Conservation (phyloP, 2,113 vertebrate genomes). For the Lophius piscatorius region DNA sequence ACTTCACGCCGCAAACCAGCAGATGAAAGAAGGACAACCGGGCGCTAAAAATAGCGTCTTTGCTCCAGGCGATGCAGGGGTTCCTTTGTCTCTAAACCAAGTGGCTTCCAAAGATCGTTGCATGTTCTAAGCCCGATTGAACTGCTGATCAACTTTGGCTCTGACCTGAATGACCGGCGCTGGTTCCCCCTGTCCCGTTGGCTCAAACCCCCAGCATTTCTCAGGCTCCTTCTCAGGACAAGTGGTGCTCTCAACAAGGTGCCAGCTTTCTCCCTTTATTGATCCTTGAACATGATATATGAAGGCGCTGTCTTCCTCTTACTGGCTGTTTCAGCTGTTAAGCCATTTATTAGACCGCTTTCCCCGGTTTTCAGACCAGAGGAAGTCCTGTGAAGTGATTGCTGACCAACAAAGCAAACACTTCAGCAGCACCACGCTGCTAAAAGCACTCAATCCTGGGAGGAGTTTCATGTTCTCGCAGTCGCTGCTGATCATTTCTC, state of each 20-base stretch:
- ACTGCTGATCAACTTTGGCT: conserved; percentile 25
- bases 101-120: conserved; percentile 19
- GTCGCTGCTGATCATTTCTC: conserved; percentile 51
- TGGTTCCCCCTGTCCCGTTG: background rate
- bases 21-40: conserved; percentile 43
- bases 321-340: conserved; percentile 24
- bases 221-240: conserved; percentile 32
- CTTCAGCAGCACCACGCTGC: conserved; percentile 32
- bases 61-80: conserved; percentile 8
- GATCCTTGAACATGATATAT: conserved; percentile 51
- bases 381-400: conserved; percentile 37
- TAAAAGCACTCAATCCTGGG: conserved; percentile 42
- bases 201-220: background rate
- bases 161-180: conserved; percentile 20
- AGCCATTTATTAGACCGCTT: conserved; percentile 40
- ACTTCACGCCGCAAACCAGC: conserved; percentile 15
- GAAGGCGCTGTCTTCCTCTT: conserved; percentile 39
- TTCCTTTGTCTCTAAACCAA: conserved; percentile 25
- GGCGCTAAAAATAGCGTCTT: conserved; percentile 17
- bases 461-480: conserved; percentile 43
- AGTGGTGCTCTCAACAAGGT: conserved; percentile 23
- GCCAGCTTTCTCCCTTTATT: conserved; percentile 52
- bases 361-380: conserved; percentile 42
- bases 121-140: conserved; percentile 26
- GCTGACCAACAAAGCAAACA: conserved; percentile 43